These are phyloP conservation scores for Raja brachyura DNA, from an alignment of 2,113 vertebrate genomes.

Conservation along the genomic window DNA sequence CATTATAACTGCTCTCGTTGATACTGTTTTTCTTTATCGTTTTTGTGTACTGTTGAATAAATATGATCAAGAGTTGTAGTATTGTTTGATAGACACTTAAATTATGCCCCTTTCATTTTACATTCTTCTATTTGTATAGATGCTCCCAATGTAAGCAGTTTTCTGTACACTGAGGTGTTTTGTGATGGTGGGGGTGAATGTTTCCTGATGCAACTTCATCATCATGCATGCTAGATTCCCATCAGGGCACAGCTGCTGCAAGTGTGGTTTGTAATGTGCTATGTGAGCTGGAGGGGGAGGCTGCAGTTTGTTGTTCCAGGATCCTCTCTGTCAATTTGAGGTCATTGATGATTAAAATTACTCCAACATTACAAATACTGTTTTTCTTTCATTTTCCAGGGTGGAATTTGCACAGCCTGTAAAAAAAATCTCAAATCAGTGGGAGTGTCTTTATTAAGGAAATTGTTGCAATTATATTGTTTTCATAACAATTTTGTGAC, in stretches of 20 bases:
- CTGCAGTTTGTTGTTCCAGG: constrained; percentile 31
- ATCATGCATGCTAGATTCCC: neutral
- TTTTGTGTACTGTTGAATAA: neutral
- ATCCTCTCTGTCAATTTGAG: constrained; percentile 35
- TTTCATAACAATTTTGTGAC: neutral
- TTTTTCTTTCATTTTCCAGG: constrained; percentile 24
- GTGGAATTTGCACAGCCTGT: neutral
- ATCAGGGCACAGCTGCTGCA: neutral
- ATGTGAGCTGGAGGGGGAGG: constrained; percentile 30
- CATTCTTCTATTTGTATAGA: neutral
- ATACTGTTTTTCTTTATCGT: neutral
- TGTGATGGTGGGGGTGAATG: neutral
- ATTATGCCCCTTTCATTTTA: neutral
- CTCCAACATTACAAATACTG: neutral
- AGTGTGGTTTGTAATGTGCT: neutral
- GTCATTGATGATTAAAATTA: constrained; percentile 21
- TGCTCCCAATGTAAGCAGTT: neutral
- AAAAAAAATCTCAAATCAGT: neutral
- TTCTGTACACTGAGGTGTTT: too few species aligned
- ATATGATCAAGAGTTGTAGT: neutral
- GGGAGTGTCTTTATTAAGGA: neutral
- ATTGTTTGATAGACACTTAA: neutral
- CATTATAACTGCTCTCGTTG: too few species aligned
- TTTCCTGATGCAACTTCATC: neutral
- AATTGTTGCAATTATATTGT: constrained; percentile 26